Evolutionary conservation across 30 jellyfish, hydroid and myxozoan genomes (phyloP), one percentile per base, ranked within the genome.

Genomic region (Hydra vulgaris): DNA sequence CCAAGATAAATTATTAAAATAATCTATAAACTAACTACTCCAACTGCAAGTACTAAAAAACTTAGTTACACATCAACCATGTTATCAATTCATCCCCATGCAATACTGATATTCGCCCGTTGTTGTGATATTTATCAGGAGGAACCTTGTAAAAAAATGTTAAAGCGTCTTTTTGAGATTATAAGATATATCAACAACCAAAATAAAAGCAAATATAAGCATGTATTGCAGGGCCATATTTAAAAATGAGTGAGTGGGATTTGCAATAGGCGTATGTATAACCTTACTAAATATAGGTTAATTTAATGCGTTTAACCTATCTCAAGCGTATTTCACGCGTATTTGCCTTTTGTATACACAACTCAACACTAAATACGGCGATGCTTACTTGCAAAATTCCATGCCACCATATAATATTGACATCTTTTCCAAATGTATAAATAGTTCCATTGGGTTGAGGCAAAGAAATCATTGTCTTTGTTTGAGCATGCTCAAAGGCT

Each of bases 391-490:
- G 87, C 40, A 80, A 74, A 66, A 80, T 80, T 0, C 87, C 87
- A 66, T 80, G 87, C n/a, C 87, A n/a, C 87, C 87, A 80, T 18
- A 80, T 80, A 17, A 80, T 74, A 27, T 80, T 80, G 4, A 80
- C 87, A 23, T 80, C 87, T 66, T 80, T 80, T 8, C 84, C 84
- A 26, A 80, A 80, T 21, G 70, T 72, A 70, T 80, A 80, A 12
- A 70, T 80, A 23, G 87, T 66, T 18, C 87, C 87, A 80, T 80
- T 80, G 18, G 83, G 83, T 66, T 80, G 87, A 12, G 87, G 87
- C 83, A 80, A 27, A 15, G 87, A 80, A 26, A 80, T 80, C 0
- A 80, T 85, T 18, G 87, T 66, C 71, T 80, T 80, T 15, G 87
- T 80, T 4, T 54, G 70, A 1, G 87, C 87, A 80, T 80, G 87